These are phyloP conservation scores for Phylloscopus whistleri DNA, from an alignment of 2,113 vertebrate species.

Conservation along the genomic window DNA sequence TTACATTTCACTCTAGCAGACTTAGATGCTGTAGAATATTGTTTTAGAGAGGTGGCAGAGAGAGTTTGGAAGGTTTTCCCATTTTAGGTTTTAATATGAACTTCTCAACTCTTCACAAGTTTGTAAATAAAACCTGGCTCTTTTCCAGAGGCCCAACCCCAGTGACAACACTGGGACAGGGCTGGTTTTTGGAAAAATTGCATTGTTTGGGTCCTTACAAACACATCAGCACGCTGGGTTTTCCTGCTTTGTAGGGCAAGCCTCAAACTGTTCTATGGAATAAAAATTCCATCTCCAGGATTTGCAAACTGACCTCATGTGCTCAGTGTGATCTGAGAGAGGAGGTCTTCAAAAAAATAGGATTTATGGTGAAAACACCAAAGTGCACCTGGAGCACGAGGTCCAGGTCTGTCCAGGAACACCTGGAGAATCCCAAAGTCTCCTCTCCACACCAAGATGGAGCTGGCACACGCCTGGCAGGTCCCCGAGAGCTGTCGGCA, in stretches of 20 bases:
- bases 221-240: accelerated
- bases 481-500: background rate
- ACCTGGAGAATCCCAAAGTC: background rate
- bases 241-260: background rate
- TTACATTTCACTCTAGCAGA: background rate
- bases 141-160: background rate
- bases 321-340: background rate
- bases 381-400: accelerated
- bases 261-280: background rate
- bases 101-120: background rate
- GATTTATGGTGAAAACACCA: background rate
- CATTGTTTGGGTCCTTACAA: background rate
- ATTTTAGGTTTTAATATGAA: background rate
- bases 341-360: accelerated
- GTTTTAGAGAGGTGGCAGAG: background rate
- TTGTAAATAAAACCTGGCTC: background rate
- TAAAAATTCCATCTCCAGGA: background rate
- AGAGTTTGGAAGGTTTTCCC: background rate
- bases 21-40: background rate
- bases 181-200: background rate
- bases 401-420: background rate
- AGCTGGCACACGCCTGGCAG: background rate
- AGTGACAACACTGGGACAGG: background rate
- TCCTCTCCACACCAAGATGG: accelerated
- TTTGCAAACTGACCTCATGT: background rate